Percentiles rank a stretch among this genome's conserved stretches.
phyloP scores from a whole-genome alignment of 2,888 invertebrate genomes.

The Girardia tigrina region DNA sequence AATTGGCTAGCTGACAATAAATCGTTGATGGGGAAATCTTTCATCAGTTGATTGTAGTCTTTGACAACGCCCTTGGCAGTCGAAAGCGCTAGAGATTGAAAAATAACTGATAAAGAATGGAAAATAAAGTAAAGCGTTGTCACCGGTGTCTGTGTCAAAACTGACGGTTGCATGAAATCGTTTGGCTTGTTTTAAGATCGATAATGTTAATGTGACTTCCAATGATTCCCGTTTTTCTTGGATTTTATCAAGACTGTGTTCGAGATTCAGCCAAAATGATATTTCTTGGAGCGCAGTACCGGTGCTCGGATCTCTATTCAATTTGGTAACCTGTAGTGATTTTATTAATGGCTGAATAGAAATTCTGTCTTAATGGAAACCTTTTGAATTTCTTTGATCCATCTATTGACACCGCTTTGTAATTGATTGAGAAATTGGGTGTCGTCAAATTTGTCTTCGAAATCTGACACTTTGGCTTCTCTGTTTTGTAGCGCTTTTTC shows the following conservation, averaged over 20 bases:
- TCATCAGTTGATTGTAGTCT: slow-evolving; percentile 96
- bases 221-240: slow-evolving; percentile 90
- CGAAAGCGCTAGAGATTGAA: slow-evolving; percentile 38
- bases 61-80: slow-evolving; percentile 76
- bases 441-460: slow-evolving; percentile 84
- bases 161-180: slow-evolving; percentile 96
- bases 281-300: slow-evolving; percentile 94
- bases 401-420: slow-evolving; percentile 90
- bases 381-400: slow-evolving; percentile 99
- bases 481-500: slow-evolving; percentile 76
- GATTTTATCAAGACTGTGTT: slow-evolving; percentile 81
- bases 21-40: slow-evolving; percentile 97
- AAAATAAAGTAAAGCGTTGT: neutral
- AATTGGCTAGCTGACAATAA: slow-evolving; percentile 86
- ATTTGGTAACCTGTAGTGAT: slow-evolving; percentile 71
- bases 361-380: no score
- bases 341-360: no score
- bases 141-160: slow-evolving; percentile 87
- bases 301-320: slow-evolving; percentile 90
- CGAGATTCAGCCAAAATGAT: slow-evolving; percentile 95
- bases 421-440: slow-evolving; percentile 86
- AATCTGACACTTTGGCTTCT: slow-evolving; percentile 86
- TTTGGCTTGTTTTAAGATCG: slow-evolving; percentile 91
- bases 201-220: slow-evolving; percentile 81
- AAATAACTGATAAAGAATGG: neutral